Base-by-base conservation (phyloP, 2,888 invertebrate species). In the Drosophila cyrtoloma region DNA sequence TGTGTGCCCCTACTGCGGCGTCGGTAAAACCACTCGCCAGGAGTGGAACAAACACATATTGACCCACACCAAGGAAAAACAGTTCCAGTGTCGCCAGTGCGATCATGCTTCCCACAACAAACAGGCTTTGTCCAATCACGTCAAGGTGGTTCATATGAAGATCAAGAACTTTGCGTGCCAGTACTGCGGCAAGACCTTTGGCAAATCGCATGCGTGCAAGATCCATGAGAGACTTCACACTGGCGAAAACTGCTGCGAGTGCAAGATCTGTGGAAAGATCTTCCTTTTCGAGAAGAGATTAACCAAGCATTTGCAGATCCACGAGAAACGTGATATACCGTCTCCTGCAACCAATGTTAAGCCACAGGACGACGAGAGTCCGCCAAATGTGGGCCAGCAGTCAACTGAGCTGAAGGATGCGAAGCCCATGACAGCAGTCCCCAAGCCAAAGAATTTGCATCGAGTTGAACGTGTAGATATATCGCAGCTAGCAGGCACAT, bases 1-100 rank as follows among this genome's bases (percentile, higher is more conserved):
- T 50, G 91, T 93, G 0, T 93, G 93, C 26, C 92, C 93, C 0
- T 92, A 93, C 57, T 93, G 93, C 47, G 93, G 93, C 0, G 92
- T 92, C 12, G 92, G 91, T 5, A 93, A 93, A 61, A 92, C 93
- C 1, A 93, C 93, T 1, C 82, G 92, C 0, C 92, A 92, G 64
- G 93, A 93, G 63, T 83, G 92, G 84, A 92, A 92, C 42, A 92
- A 91, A 16, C 93, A 93, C 59, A 89, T 93, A 10, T 79, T 92
- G 28, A 92, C 92, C 1, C 93, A 93, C 71, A 93, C 92, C 12
- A 89, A 88, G 64, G 93, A 92, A 35, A 93, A 92, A 52, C 91
- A 88, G 55, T 93, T 87, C 58, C 87, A 92, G 61, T 93, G 93
- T 57, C 83, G 86, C 10, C 83, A 86, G 19, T 92, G 92, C 68